Conservation (phyloP, 2,888 invertebrate genomes). For the Anagyrus pseudococci region DNA sequence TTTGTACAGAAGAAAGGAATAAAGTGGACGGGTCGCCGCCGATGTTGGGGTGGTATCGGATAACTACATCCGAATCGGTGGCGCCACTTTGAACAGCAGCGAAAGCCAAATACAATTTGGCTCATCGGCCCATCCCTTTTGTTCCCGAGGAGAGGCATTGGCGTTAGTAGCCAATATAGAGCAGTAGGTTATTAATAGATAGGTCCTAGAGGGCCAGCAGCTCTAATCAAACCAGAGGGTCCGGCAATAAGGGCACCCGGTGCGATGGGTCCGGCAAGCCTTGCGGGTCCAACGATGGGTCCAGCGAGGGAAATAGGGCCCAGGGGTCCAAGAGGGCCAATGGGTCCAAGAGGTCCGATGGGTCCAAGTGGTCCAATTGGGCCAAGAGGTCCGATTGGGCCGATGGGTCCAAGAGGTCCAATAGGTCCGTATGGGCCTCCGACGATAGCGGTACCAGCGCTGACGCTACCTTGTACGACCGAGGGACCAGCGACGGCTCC, state of each 20-base stretch:
- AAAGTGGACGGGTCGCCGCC: too few species aligned
- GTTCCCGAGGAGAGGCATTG: too few species aligned
- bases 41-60: too few species aligned
- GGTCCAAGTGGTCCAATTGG: too few species aligned
- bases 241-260: conserved; percentile 56
- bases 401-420: conserved; percentile 56
- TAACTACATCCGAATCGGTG: too few species aligned
- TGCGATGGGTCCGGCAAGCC: conserved; percentile 53
- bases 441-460: conserved; percentile 45
- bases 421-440: conserved; percentile 43
- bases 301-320: conserved; percentile 52
- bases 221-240: conserved; percentile 56
- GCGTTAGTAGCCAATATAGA: too few species aligned
- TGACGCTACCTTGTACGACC: conserved; percentile 52
- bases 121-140: too few species aligned
- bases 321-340: conserved; percentile 50
- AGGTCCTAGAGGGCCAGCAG: conserved; percentile 42
- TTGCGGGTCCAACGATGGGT: conserved; percentile 52
- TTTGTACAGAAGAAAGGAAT: too few species aligned
- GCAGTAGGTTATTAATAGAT: too few species aligned
- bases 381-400: conserved; percentile 60
- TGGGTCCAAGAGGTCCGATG: too few species aligned
- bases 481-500: conserved; percentile 58
- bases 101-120: too few species aligned
- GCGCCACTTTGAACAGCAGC: too few species aligned